Conservation (phyloP, 2,797 vertebrate species). For the Cirrhinus molitorella region DNA sequence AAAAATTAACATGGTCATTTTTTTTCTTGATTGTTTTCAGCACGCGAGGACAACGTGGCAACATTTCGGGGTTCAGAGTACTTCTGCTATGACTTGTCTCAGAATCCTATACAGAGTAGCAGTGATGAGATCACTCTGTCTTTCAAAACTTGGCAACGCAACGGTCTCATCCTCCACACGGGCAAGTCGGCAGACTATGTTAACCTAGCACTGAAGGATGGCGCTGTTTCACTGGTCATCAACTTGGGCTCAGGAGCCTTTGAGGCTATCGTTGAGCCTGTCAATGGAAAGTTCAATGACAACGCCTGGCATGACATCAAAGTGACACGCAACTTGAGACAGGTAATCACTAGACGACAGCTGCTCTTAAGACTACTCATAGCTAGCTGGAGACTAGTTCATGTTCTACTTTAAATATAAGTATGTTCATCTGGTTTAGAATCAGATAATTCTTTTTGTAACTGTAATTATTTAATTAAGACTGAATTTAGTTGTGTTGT, state of each 20-base stretch:
- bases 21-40: slow-evolving; percentile 70
- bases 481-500: neutral
- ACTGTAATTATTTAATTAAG: neutral
- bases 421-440: neutral
- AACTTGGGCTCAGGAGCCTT: slow-evolving; percentile 98
- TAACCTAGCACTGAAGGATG: slow-evolving; percentile 97
- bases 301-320: slow-evolving; percentile 98
- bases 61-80: slow-evolving; percentile 98
- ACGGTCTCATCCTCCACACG: slow-evolving; percentile 96
- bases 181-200: slow-evolving; percentile 98
- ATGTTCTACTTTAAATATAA: neutral
- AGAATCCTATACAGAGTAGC: slow-evolving; percentile 99
- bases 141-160: slow-evolving; percentile 98
- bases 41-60: slow-evolving; percentile 94
- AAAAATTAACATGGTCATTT: neutral
- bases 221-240: slow-evolving; percentile 96
- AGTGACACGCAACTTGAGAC: slow-evolving; percentile 98
- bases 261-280: slow-evolving; percentile 97
- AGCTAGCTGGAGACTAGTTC: slow-evolving; percentile 2
- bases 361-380: neutral
- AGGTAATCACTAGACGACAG: slow-evolving; percentile 86
- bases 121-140: slow-evolving; percentile 98
- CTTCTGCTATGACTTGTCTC: slow-evolving; percentile 97
- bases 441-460: neutral
- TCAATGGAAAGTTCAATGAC: slow-evolving; percentile 99